Evolutionary conservation across 2,113 vertebrate genomes (phyloP), one percentile per base, ranked within the genome.

Genomic region (Ictalurus furcatus): DNA sequence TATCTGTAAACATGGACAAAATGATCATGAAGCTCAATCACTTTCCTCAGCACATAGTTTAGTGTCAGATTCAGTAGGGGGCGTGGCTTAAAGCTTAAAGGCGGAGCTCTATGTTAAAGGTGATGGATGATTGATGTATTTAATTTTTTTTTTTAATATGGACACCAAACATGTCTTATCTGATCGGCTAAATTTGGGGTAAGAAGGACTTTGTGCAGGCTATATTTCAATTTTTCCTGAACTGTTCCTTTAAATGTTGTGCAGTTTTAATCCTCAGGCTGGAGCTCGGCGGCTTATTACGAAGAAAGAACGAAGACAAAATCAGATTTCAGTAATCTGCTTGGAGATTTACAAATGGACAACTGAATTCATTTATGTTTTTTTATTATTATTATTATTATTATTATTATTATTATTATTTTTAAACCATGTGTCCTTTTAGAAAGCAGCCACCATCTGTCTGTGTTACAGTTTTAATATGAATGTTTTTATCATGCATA

Each of bases 241-340:
- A 83, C 81, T 83, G 81, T 83, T 59, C 58, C 81, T 83, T 59
- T 83, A 83, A 61, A 83, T 87, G 37, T 91, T 88, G 89, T 79
- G 92, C 71, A 91, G 79, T 90, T 91, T 83, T 95, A 94, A 95
- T 94, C 92, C 91, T 80, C 28, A 6, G 40, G 44, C 90, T 13
- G 37, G 54, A 80, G n/a, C 61, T 82, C 85, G 59, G 78, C 83
- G 44, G 90, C 91, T 95, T 88, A 92, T 94, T 94, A 93, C 81
- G 79, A 90, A 92, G 93, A 89, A 91, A 92, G 87, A 87, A 89
- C 89, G 89, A 92, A 93, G 91, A 91, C 92, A 90, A 93, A 94
- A 94, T 93, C 93, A 94, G 93, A 95, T 93, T 92, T 92, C 86
- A 85, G 86, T 94, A 96, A 96, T 93, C 95, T 94, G 94, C 95